A percentile compares a stretch with the other conserved stretches of the same genome.
phyloP scores from a whole-genome alignment of 2,797 vertebrate genomes.

The Enteromius mattozi region DNA sequence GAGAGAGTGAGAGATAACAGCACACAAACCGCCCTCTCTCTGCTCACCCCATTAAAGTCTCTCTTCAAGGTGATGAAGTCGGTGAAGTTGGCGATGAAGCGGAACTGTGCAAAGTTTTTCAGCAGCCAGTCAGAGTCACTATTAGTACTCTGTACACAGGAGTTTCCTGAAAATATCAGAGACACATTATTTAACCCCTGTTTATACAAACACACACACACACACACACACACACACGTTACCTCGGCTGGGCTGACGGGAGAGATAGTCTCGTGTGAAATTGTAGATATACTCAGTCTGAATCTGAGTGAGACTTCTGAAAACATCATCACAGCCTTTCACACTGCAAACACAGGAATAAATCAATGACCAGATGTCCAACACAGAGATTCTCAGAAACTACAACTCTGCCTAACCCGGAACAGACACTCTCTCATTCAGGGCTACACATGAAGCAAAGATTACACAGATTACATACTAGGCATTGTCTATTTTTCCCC shows the following conservation, averaged over 20 bases:
- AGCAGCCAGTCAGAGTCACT: conserved; percentile 65
- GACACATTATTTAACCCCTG: neutral
- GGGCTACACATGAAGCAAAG: neutral
- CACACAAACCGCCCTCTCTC: neutral
- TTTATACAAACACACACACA: neutral
- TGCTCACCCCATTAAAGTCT: conserved; percentile 68
- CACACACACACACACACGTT: conserved; percentile 21
- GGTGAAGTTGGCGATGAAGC: conserved; percentile 56
- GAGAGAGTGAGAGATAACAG: no score
- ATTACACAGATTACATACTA: no score
- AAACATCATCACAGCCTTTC: conserved; percentile 63
- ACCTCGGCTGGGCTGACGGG: conserved; percentile 54
- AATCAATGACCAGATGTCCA: neutral
- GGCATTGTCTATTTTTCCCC: no score
- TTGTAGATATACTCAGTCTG: conserved; percentile 62
- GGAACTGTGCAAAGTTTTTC: conserved; percentile 64
- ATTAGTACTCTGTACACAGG: conserved; percentile 58
- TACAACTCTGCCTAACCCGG: neutral
- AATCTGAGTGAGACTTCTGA: conserved; percentile 52
- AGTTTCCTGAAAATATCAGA: conserved; percentile 54
- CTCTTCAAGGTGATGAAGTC: conserved; percentile 63
- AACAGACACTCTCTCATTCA: neutral
- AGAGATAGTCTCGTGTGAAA: conserved; percentile 62
- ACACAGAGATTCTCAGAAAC: neutral
- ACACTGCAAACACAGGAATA: conserved; percentile 58